Evolutionary conservation across 2,113 vertebrate species (phyloP), one percentile per base, ranked within the genome.

Genomic region (Semnornis frantzii): DNA sequence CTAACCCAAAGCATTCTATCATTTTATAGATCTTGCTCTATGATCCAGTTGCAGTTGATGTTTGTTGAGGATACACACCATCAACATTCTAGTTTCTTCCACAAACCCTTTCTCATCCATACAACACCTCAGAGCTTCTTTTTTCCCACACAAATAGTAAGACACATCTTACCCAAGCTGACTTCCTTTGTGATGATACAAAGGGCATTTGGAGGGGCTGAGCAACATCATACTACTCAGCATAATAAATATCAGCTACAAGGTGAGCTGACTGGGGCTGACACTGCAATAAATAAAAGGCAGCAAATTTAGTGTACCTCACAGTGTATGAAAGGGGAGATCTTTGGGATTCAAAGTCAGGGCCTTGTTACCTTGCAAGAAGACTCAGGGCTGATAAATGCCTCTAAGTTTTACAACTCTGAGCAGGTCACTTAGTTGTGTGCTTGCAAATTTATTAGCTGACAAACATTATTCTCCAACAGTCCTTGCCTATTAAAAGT

Each of bases 241-340:
- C 4, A 21, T 71, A 85, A 78, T 95, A 97, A 97, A 91, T 55
- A 89, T 39, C 44, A 89, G 21, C 50, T 93, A 50, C 89, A 95
- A 96, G 79, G 55, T 80, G 66, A 82, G 33, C 59, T 91, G 65
- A 57, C 71, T 82, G 44, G 50, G 91, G 79, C 87, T 87, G 55
- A 62, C 88, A 58, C 34, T 68, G 64, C 21, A 79, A 6, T 88
- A 88, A 92, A 95, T 74, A 65, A 62, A 89, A 39, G 31, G 33
- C 34, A 90, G 54, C 59, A 87, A 92, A 92, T 48, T 85, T 92
- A 83, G 44, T 95, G 50, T 92, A 59, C 42, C 37, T 78, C 8
- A 6, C 42, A 74, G n/a, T 50, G 9, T 84, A 72, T 54, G 39
- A 66, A 54, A 77, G 13, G 30, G 64, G 60, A 90, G 91, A 86